Percentiles rank a stretch among this genome's conserved stretches.
These are phyloP conservation scores for Bovichtus variegatus DNA, from an alignment of 2,797 vertebrate genomes.

Conservation along the genomic window DNA sequence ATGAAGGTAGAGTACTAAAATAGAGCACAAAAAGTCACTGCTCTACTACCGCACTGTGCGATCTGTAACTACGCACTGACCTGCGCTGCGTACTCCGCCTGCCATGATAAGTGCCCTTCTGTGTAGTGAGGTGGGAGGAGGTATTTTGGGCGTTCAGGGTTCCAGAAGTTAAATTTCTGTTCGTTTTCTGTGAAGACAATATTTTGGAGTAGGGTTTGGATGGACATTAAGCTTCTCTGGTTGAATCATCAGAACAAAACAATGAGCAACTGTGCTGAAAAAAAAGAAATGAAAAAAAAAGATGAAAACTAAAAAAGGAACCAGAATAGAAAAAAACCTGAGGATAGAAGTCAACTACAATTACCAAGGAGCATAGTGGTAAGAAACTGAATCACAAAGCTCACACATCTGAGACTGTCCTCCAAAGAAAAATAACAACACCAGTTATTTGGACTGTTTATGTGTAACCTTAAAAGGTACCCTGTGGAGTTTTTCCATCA, in stretches of 20 bases:
- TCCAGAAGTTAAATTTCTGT: slow-evolving; percentile 36
- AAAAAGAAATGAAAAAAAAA: background rate
- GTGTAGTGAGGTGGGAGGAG: slow-evolving; percentile 49
- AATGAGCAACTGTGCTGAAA: background rate
- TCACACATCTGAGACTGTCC: background rate
- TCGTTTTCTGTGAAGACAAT: slow-evolving; percentile 1
- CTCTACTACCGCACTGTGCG: slow-evolving; percentile 1
- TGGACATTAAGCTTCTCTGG: background rate
- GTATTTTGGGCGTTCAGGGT: slow-evolving; percentile 43
- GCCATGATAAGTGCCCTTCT: slow-evolving; percentile 25
- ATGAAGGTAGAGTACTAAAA: slow-evolving; percentile 40
- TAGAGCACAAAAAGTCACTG: slow-evolving; percentile 25
- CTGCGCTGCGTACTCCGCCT: background rate
- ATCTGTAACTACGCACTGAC: slow-evolving; percentile 37
- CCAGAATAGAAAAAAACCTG: background rate
- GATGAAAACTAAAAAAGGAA: background rate
- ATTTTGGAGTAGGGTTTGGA: slow-evolving; percentile 16
- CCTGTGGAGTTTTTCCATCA: background rate
- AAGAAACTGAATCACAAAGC: background rate
- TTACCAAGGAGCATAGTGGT: background rate
- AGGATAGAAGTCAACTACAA: background rate
- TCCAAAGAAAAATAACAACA: background rate
- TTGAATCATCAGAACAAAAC: slow-evolving; percentile 20
- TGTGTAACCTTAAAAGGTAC: background rate
- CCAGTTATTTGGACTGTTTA: background rate